These are phyloP conservation scores for Micromussa lordhowensis DNA, from an alignment of 92 coral and sea anemone species.

Conservation along the genomic window DNA sequence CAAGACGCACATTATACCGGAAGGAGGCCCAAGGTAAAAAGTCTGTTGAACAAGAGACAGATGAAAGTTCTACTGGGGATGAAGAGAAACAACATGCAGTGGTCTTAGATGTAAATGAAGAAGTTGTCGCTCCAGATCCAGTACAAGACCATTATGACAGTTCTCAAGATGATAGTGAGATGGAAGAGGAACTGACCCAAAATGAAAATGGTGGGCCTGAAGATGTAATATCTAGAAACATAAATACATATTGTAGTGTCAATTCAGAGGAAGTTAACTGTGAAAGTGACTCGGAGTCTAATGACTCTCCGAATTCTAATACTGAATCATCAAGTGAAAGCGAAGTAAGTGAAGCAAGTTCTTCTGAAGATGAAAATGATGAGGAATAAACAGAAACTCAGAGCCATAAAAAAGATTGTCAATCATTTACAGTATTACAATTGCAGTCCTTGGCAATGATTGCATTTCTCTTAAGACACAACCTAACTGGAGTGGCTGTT, in stretches of 20 bases:
- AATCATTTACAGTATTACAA: slow-evolving; percentile 23
- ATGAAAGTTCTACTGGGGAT: neutral
- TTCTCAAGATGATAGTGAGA: too few relatives aligned
- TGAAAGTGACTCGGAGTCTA: slow-evolving; percentile 35
- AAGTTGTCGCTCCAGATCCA: neutral
- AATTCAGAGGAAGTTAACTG: neutral
- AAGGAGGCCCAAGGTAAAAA: neutral
- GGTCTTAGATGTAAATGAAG: neutral
- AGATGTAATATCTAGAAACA: too few relatives aligned
- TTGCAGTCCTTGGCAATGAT: slow-evolving; percentile 34
- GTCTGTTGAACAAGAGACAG: neutral
- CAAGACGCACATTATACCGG: neutral
- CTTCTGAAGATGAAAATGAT: slow-evolving; percentile 20
- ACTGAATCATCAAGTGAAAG: slow-evolving; percentile 2
- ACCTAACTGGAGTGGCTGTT: slow-evolving; percentile 39
- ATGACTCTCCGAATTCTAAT: neutral
- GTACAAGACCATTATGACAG: neutral
- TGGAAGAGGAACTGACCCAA: too few relatives aligned
- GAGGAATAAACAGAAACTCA: too few relatives aligned
- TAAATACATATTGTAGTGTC: neutral
- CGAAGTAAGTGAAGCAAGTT: slow-evolving; percentile 9
- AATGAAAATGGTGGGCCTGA: too few relatives aligned
- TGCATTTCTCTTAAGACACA: slow-evolving; percentile 34
- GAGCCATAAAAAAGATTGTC: too few relatives aligned
- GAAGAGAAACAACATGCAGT: neutral